phyloP scores from a whole-genome alignment of 2,888 invertebrate species.

The Callinectes sapidus region DNA sequence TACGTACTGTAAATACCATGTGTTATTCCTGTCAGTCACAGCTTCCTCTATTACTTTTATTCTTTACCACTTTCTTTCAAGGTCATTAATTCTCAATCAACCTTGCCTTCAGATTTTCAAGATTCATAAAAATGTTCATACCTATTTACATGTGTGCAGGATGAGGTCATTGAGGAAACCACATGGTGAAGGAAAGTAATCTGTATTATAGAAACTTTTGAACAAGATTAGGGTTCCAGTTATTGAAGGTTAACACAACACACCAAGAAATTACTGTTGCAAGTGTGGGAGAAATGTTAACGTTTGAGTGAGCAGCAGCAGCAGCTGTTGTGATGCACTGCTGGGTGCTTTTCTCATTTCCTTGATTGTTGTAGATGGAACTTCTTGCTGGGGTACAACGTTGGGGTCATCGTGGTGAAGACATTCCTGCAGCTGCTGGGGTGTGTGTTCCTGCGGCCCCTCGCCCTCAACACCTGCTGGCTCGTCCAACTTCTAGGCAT shows the following conservation, averaged over 20 bases:
- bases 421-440: constrained; percentile 92
- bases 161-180: not conserved
- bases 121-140: not conserved
- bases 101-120: too few relatives aligned
- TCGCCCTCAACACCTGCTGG: constrained; percentile 80
- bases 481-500: constrained; percentile 92
- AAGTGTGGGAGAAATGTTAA: not conserved
- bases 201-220: not conserved
- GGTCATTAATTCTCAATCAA: too few relatives aligned
- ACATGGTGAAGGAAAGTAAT: not conserved
- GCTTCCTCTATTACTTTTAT: too few relatives aligned
- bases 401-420: constrained; percentile 91
- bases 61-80: too few relatives aligned
- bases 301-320: not conserved
- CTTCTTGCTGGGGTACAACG: constrained; percentile 90
- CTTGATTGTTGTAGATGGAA: constrained; percentile 83
- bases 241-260: not conserved
- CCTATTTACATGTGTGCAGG: not conserved
- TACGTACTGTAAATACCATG: too few relatives aligned
- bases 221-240: not conserved
- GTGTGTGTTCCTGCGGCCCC: constrained; percentile 84
- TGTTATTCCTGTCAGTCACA: too few relatives aligned
- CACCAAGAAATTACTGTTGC: not conserved
- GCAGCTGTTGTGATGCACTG: not conserved
- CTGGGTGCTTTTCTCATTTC: not conserved